Conservation (phyloP, 2,797 vertebrate genomes). For the Tangara arthus region DNA sequence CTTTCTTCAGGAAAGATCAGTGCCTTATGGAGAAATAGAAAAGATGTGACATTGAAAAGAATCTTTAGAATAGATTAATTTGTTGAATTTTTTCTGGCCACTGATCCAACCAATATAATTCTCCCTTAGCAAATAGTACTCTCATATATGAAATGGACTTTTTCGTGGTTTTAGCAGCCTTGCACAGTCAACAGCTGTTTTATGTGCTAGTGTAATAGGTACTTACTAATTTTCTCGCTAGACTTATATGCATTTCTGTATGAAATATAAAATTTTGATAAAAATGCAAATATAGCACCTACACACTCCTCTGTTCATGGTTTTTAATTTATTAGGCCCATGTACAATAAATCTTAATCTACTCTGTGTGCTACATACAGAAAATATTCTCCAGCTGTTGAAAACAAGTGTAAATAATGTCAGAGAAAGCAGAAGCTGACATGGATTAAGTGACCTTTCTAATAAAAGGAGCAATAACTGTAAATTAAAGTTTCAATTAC, state of each 20-base stretch:
- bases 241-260: background rate
- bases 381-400: background rate
- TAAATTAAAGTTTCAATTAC: conserved; percentile 43
- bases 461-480: conserved; percentile 16
- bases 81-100: background rate
- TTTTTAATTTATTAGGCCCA: background rate
- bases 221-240: background rate
- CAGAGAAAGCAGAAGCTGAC: background rate
- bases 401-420: conserved; percentile 11
- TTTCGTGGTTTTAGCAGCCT: background rate
- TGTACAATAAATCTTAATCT: conserved; percentile 11
- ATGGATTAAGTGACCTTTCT: conserved; percentile 29
- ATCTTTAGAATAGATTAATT: background rate
- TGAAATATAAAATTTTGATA: background rate
- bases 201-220: background rate
- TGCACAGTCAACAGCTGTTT: background rate
- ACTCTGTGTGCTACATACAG: background rate
- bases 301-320: background rate
- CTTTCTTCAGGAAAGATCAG: background rate
- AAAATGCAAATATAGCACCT: background rate
- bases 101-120: background rate
- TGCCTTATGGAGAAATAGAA: background rate
- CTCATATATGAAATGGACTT: background rate
- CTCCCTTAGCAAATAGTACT: background rate
- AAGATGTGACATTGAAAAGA: background rate